These are phyloP conservation scores for Pollenia griseotomentosa DNA, from an alignment of 2,888 invertebrate genomes.

Conservation along the genomic window DNA sequence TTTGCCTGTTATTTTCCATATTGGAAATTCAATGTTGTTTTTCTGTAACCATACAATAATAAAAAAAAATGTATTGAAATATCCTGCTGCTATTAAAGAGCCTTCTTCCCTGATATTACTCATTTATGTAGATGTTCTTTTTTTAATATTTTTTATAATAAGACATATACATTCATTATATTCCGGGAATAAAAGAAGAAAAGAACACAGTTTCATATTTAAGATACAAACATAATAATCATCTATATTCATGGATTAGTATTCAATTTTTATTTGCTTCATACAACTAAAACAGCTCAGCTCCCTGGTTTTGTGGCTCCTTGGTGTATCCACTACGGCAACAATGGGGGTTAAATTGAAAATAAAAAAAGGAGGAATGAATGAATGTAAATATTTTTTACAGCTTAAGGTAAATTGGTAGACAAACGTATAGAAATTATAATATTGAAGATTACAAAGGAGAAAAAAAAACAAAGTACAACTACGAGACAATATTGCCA, in stretches of 20 bases:
- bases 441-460: conserved; percentile 67
- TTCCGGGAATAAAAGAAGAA: background rate
- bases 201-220: background rate
- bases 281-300: background rate
- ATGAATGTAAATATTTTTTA: conserved; percentile 71
- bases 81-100: conserved; percentile 65
- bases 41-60: conserved; percentile 8
- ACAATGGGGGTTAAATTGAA: conserved; percentile 74
- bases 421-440: conserved; percentile 73
- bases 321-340: conserved; percentile 80
- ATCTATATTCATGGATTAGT: conserved; percentile 85
- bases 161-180: conserved; percentile 55
- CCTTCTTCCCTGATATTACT: conserved; percentile 34
- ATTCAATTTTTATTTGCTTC: conserved; percentile 83
- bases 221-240: conserved; percentile 78
- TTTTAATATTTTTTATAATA: conserved; percentile 35
- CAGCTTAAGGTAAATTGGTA: conserved; percentile 73
- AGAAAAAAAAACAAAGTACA: conserved; percentile 74
- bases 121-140: conserved; percentile 46
- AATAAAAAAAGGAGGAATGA: conserved; percentile 56
- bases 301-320: conserved; percentile 60
- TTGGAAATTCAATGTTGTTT: conserved; percentile 21
- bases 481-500: conserved; percentile 81
- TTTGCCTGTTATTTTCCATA: conserved; percentile 41
- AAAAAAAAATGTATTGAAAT: conserved; percentile 4